Conservation (phyloP, 2,113 vertebrate genomes). For the Hippocampus zosterae region DNA sequence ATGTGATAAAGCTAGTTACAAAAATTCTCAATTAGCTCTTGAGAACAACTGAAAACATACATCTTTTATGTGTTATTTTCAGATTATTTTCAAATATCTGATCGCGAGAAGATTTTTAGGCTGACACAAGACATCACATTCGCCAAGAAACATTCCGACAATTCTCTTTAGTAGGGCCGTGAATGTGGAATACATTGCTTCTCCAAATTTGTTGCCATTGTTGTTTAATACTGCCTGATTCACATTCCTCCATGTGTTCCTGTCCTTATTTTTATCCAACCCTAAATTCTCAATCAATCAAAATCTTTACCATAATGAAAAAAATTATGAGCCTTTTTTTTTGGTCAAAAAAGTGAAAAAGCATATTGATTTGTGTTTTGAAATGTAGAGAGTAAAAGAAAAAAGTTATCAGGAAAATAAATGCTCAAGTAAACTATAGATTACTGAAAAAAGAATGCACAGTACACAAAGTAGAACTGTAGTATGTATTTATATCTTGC, state of each 20-base stretch:
- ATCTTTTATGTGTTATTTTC: neutral
- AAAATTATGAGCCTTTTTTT: neutral
- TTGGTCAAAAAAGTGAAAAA: neutral
- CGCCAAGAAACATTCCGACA: neutral
- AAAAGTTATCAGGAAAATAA: neutral
- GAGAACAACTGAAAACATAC: too few relatives aligned
- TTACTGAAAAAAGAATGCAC: neutral
- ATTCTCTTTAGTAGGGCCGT: neutral
- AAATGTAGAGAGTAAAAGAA: neutral
- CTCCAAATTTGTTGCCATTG: too few relatives aligned
- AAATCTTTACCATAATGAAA: too few relatives aligned
- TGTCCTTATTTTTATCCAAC: too few relatives aligned
- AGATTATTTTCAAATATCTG: neutral
- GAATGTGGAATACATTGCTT: too few relatives aligned
- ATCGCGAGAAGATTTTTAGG: neutral
- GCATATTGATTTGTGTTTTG: neutral
- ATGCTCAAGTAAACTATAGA: neutral
- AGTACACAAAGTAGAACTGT: neutral
- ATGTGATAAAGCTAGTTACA: too few relatives aligned
- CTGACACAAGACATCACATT: neutral
- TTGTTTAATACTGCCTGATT: too few relatives aligned
- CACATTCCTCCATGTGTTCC: too few relatives aligned
- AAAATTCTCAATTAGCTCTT: too few relatives aligned
- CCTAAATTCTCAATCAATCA: too few relatives aligned
- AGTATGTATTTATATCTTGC: neutral